Percentiles rank a stretch among this genome's conserved stretches.
phyloP scores from a whole-genome alignment of 2,888 invertebrate genomes.

The Perithous albicinctus region DNA sequence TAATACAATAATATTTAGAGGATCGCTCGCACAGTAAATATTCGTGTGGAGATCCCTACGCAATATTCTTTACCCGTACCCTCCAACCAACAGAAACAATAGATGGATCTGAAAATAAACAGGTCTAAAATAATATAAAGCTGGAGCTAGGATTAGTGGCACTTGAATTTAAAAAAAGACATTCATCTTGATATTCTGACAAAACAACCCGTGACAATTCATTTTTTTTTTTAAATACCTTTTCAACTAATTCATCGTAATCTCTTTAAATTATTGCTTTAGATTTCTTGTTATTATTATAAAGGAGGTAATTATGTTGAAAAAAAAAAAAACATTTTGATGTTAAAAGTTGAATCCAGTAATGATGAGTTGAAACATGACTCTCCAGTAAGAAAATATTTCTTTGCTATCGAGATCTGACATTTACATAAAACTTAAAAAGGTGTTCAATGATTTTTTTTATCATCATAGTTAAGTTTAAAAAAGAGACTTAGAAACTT shows the following conservation, averaged over 20 bases:
- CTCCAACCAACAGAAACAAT: not conserved
- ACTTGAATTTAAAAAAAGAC: not conserved
- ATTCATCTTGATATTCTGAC: not conserved
- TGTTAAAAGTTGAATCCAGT: not conserved
- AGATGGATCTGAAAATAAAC: not conserved
- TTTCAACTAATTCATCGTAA: too few relatives aligned
- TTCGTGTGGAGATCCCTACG: too few relatives aligned
- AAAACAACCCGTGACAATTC: not conserved
- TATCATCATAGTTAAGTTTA: too few relatives aligned
- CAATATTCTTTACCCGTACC: not conserved
- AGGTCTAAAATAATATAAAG: not conserved
- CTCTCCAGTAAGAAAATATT: not conserved
- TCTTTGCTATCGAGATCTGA: not conserved
- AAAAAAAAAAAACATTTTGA: not conserved
- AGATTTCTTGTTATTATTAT: too few relatives aligned
- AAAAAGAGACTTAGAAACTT: too few relatives aligned
- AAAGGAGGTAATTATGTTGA: too few relatives aligned
- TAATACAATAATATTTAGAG: not conserved
- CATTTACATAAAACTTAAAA: too few relatives aligned
- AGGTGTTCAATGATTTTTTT: too few relatives aligned
- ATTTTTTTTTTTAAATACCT: not conserved
- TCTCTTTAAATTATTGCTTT: too few relatives aligned
- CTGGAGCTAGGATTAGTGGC: not conserved
- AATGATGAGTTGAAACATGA: too few relatives aligned
- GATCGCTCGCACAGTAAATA: not conserved